These are phyloP conservation scores for Aleiodes sp. DNA, from an alignment of 1,140 invertebrate genomes.

Conservation along the genomic window DNA sequence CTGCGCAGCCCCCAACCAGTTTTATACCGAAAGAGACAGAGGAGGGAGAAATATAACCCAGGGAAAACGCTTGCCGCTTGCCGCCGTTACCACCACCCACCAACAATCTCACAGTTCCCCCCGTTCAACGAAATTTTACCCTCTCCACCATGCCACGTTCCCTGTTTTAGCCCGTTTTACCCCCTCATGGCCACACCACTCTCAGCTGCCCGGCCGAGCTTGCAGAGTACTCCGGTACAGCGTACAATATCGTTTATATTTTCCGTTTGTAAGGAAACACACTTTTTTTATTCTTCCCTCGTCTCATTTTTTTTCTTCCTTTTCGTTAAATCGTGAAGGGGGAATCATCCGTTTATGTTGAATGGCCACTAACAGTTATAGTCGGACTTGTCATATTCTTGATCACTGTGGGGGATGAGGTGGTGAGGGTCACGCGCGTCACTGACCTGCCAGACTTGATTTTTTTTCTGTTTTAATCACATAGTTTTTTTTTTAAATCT, in stretches of 20 bases:
- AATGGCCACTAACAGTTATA: background rate
- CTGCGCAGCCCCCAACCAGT: constrained; percentile 50
- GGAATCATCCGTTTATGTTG: background rate
- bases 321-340: background rate
- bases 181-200: constrained; percentile 36
- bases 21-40: background rate
- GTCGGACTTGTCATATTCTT: background rate
- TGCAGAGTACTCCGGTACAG: constrained; percentile 49
- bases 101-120: constrained; percentile 27
- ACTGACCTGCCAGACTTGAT: constrained; percentile 46
- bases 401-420: background rate
- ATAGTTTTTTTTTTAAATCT: too few species aligned
- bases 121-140: constrained; percentile 20
- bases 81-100: constrained; percentile 1
- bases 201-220: constrained; percentile 50
- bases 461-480: background rate
- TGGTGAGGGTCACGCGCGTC: constrained; percentile 32
- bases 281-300: too few species aligned
- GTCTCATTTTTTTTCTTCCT: background rate
- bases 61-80: constrained; percentile 24
- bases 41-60: background rate
- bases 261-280: constrained; percentile 2
- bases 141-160: constrained; percentile 20
- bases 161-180: constrained; percentile 27
- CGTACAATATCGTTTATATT: background rate